A percentile compares a stretch with the other conserved stretches of the same genome.
phyloP scores from a whole-genome alignment of 2,113 vertebrate genomes.

The Strigops habroptila region DNA sequence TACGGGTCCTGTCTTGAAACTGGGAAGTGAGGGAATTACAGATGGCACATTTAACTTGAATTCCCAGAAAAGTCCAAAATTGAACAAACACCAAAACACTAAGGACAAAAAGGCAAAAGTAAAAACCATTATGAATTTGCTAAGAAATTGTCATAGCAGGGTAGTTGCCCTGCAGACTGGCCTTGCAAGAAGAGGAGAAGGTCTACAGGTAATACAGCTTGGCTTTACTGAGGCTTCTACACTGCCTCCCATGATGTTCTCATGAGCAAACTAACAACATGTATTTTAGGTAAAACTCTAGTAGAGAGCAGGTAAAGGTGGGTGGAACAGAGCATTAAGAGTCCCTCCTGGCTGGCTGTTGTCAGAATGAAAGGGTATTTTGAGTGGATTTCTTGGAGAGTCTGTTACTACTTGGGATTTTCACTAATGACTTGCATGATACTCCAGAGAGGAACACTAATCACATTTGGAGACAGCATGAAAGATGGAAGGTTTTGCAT shows the following conservation, averaged over 20 bases:
- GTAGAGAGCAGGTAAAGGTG: not conserved
- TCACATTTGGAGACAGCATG: not conserved
- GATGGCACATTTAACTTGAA: not conserved
- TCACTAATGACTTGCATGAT: not conserved
- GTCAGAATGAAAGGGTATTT: not conserved
- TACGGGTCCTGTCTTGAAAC: not conserved
- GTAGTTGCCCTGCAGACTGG: not conserved
- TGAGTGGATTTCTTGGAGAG: not conserved
- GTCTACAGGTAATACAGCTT: not conserved
- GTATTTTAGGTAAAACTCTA: not conserved
- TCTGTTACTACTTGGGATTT: not conserved
- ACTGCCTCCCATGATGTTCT: not conserved
- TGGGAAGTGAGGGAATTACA: not conserved
- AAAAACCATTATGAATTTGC: not conserved
- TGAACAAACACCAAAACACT: not conserved
- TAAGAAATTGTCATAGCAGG: not conserved
- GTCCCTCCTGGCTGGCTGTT: not conserved
- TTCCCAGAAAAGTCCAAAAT: not conserved
- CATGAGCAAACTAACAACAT: not conserved
- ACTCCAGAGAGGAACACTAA: not conserved
- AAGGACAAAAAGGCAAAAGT: not conserved
- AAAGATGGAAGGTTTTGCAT: not conserved
- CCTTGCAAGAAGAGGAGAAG: not conserved
- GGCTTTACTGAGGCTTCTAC: not conserved
- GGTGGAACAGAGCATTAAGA: not conserved